Base-by-base conservation (phyloP, 2,113 vertebrate genomes). In the Cinclus cinclus region DNA sequence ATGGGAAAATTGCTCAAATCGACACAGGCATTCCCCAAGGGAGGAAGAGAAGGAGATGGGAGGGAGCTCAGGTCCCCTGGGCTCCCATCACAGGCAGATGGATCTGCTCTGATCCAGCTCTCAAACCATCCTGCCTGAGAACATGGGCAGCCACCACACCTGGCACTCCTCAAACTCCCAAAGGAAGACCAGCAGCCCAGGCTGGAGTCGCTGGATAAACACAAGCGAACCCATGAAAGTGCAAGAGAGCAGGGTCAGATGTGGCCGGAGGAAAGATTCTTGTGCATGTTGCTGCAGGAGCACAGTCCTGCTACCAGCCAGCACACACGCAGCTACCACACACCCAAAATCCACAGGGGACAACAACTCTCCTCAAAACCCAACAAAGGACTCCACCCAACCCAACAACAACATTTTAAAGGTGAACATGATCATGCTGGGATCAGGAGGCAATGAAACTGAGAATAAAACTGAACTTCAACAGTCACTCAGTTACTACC, bases 321-420 rank as follows among this genome's bases (percentile, higher is more conserved):
- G 44, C 39, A n/a, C 2, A 15, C 25, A n/a, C 0, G 0, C 42
- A 55, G 73, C 52, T 28, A 37, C 1, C 7, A 37, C 0, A 0
- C 14, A 65, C 18, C 28, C 5, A 1, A 64, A 87, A 87, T 33
- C 65, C 60, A 39, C 46, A 78, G 16, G 5, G 31, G 21, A 53
- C 15, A 81, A 19, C 15, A 18, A 5, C 21, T 22, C 30, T 47
- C 10, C 1, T 25, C 79, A 50, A 84, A 96, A 56, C 18, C 18
- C 25, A 22, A 4, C 19, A 25, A 41, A 58, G 7, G 56, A 18
- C 42, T 18, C 56, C 25, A 55, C 3, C 20, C 6, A 1, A 27
- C 27, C 58, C 68, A 82, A 17, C n/a, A 88, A 7, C 49, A 58
- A 37, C 46, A 21, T 21, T 23, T 30, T 41, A 19, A 68, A 67